phyloP scores from a whole-genome alignment of 2,113 vertebrate genomes.

The Trematomus loennbergii region DNA sequence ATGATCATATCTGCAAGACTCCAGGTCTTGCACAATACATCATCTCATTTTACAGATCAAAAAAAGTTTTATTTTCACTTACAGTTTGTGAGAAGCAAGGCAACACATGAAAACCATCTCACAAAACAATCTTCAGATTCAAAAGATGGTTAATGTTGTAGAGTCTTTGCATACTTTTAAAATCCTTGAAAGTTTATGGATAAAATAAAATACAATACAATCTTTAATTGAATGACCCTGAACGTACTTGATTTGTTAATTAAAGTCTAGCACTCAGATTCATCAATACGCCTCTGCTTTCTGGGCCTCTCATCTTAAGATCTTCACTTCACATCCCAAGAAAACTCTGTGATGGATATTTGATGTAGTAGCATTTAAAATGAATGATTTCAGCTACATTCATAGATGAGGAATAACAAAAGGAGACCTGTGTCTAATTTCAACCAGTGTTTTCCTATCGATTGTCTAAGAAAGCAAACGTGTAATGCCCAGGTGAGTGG shows the following conservation, averaged over 20 bases:
- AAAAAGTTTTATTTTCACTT: not conserved
- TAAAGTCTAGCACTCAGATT: slow-evolving; percentile 47
- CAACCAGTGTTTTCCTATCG: slow-evolving; percentile 5
- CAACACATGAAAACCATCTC: not conserved
- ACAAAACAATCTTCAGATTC: not conserved
- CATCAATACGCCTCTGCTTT: slow-evolving; percentile 17
- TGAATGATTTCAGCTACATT: slow-evolving; percentile 45
- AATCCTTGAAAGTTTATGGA: slow-evolving; percentile 25
- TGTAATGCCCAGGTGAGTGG: not conserved
- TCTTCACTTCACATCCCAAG: slow-evolving; percentile 37
- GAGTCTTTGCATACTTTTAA: not conserved
- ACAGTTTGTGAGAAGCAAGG: not conserved
- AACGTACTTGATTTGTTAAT: slow-evolving; percentile 42
- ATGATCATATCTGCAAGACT: slow-evolving; percentile 27
- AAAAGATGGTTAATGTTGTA: not conserved
- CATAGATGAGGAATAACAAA: slow-evolving; percentile 16
- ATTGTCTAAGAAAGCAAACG: not conserved
- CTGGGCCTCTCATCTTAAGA: slow-evolving; percentile 12
- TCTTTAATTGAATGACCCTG: slow-evolving; percentile 20
- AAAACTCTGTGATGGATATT: slow-evolving; percentile 54
- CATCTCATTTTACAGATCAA: slow-evolving; percentile 23
- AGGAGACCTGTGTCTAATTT: slow-evolving; percentile 18
- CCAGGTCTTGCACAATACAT: slow-evolving; percentile 4
- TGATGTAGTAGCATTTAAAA: slow-evolving; percentile 61
- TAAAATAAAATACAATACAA: not conserved